These are phyloP conservation scores for Percopsis omiscomaycus DNA, from an alignment of 2,797 vertebrate genomes.

Conservation along the genomic window DNA sequence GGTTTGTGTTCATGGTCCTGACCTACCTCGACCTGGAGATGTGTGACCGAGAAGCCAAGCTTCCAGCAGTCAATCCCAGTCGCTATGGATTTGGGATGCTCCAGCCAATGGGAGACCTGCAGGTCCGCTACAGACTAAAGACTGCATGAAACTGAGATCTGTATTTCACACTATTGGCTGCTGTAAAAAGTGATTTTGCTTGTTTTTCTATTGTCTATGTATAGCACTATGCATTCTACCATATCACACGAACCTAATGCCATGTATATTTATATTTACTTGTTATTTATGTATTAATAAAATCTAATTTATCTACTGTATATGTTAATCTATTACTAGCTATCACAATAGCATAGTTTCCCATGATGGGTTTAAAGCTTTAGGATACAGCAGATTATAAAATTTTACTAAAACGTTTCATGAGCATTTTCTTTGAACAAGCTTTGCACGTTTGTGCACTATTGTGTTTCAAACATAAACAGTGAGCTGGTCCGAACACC, in stretches of 20 bases:
- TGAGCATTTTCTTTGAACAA: too few species aligned
- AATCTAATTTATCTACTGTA: too few species aligned
- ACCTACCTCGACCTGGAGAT: slow-evolving; percentile 78
- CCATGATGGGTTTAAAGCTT: too few species aligned
- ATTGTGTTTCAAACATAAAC: too few species aligned
- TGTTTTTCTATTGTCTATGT: neutral
- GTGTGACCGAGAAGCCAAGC: slow-evolving; percentile 50
- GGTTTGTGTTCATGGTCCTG: slow-evolving; percentile 80
- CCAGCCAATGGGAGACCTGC: slow-evolving; percentile 76
- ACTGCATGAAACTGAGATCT: slow-evolving; percentile 16
- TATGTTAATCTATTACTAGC: too few species aligned
- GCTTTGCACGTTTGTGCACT: too few species aligned
- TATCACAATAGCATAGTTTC: too few species aligned
- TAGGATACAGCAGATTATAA: too few species aligned
- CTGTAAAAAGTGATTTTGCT: neutral
- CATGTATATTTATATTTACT: neutral
- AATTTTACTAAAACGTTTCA: too few species aligned
- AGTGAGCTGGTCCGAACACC: too few species aligned
- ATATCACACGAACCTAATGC: slow-evolving; percentile 3
- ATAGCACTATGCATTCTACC: slow-evolving; percentile 42
- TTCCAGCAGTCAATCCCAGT: slow-evolving; percentile 76
- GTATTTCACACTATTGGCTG: neutral
- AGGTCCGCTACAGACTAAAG: slow-evolving; percentile 73
- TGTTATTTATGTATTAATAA: slow-evolving; percentile 1
- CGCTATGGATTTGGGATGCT: slow-evolving; percentile 82